A percentile compares a stretch with the other conserved stretches of the same genome.
Conservation (phyloP, 1,140 invertebrate species). For the Akabosia matsudoensis region DNA sequence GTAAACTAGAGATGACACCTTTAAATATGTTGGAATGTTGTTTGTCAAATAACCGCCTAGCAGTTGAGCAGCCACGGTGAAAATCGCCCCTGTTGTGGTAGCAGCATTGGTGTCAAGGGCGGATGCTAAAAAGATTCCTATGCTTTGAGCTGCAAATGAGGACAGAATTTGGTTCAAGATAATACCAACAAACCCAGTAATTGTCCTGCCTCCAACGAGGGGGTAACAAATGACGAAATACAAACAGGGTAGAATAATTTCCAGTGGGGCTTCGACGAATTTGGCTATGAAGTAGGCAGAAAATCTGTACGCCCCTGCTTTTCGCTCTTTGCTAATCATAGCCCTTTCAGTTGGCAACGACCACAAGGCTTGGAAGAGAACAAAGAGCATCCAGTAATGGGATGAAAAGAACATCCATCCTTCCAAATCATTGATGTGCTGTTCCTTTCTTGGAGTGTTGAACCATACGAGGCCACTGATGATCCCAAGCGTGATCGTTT, state of each 20-base stretch:
- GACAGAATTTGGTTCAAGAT: constrained; percentile 67
- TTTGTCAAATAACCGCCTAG: constrained; percentile 79
- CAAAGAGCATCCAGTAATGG: constrained; percentile 68
- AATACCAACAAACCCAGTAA: constrained; percentile 65
- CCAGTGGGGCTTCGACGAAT: constrained; percentile 34
- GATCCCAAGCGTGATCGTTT: constrained; percentile 53
- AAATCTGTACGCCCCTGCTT: constrained; percentile 73
- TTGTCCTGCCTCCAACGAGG: constrained; percentile 62
- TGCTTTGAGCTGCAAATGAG: constrained; percentile 73
- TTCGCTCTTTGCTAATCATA: constrained; percentile 76
- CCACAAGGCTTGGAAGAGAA: constrained; percentile 75
- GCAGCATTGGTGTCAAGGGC: constrained; percentile 72
- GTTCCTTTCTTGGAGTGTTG: constrained; percentile 52
- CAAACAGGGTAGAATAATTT: constrained; percentile 68
- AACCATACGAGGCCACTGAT: constrained; percentile 55
- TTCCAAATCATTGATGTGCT: constrained; percentile 53
- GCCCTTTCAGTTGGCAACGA: constrained; percentile 76
- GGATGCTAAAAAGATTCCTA: constrained; percentile 76
- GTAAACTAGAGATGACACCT: constrained; percentile 76
- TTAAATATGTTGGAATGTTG: constrained; percentile 71
- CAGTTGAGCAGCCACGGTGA: constrained; percentile 74
- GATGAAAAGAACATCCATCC: constrained; percentile 56
- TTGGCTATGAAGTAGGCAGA: constrained; percentile 81
- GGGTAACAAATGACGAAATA: constrained; percentile 77
- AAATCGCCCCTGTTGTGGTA: constrained; percentile 74